Percentiles rank a stretch among this genome's conserved stretches.
These are phyloP conservation scores for Poeciliopsis occidentalis DNA, from an alignment of 2,113 vertebrate species.

Conservation along the genomic window DNA sequence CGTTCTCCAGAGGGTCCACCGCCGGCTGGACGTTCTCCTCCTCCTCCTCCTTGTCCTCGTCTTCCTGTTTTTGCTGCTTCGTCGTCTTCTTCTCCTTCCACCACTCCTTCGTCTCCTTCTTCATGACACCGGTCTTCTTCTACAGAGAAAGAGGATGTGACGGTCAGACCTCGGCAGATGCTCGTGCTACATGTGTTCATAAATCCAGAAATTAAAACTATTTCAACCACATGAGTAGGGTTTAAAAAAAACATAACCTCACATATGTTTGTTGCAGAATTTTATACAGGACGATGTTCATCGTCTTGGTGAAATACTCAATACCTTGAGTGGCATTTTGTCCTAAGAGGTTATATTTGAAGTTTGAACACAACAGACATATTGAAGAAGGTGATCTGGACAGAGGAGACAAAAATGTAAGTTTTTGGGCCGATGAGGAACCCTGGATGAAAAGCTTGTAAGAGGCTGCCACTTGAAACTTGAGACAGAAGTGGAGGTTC, in stretches of 20 bases:
- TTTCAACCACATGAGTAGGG: not conserved
- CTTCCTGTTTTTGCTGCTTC: conserved; percentile 85
- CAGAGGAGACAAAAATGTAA: not conserved
- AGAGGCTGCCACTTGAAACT: no score
- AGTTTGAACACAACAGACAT: not conserved
- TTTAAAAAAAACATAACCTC: not conserved
- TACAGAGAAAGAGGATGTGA: conserved; percentile 29
- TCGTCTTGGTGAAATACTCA: no score
- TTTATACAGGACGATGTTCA: not conserved
- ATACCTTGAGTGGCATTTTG: no score
- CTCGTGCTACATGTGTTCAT: not conserved
- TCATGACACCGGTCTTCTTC: conserved; percentile 89
- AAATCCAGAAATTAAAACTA: not conserved
- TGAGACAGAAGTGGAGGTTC: not conserved
- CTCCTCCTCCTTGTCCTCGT: conserved; percentile 84
- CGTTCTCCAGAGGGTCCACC: conserved; percentile 87
- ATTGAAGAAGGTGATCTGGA: not conserved
- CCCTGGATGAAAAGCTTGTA: no score
- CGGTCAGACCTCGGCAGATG: not conserved
- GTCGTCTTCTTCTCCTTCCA: conserved; percentile 81
- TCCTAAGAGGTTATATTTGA: not conserved
- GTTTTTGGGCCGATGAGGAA: no score
- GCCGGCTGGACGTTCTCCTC: conserved; percentile 84
- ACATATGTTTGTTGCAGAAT: not conserved
- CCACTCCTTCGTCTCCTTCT: conserved; percentile 87